Conservation (phyloP, 2,888 invertebrate genomes). For the Meandrusa payeni region DNA sequence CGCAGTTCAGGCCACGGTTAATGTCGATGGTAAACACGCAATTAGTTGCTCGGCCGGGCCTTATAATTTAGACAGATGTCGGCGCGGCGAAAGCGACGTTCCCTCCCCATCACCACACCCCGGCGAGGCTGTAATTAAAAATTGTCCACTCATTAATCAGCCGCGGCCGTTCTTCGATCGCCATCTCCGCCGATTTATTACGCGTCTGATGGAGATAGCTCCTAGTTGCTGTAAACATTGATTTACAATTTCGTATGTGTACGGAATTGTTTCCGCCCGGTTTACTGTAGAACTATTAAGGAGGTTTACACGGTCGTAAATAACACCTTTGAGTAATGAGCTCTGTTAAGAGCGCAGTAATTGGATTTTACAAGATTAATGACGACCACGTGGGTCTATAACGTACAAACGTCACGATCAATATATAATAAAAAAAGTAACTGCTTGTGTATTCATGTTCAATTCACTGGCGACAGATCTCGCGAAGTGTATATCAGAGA, state of each 20-base stretch:
- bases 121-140: slow-evolving; percentile 58
- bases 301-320: slow-evolving; percentile 5
- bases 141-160: slow-evolving; percentile 61
- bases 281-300: slow-evolving; percentile 4
- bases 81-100: slow-evolving; percentile 38
- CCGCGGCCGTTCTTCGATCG: slow-evolving; percentile 45
- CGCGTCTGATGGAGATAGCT: slow-evolving; percentile 46
- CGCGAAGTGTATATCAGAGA: too few species aligned
- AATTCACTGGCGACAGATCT: too few species aligned
- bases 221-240: slow-evolving; percentile 7
- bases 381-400: too few species aligned
- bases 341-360: too few species aligned
- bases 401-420: too few species aligned
- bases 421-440: too few species aligned
- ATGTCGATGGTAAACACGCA: slow-evolving; percentile 55
- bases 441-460: too few species aligned
- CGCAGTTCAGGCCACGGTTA: slow-evolving; percentile 47
- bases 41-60: slow-evolving; percentile 49
- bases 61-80: slow-evolving; percentile 51
- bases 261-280: neutral
- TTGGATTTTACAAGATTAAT: too few species aligned
- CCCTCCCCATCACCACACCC: neutral
- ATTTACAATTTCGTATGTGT: slow-evolving; percentile 10
- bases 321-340: neutral
- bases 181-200: slow-evolving; percentile 60